phyloP scores from a whole-genome alignment of 2,888 invertebrate species.

The Drosophila histrio region DNA sequence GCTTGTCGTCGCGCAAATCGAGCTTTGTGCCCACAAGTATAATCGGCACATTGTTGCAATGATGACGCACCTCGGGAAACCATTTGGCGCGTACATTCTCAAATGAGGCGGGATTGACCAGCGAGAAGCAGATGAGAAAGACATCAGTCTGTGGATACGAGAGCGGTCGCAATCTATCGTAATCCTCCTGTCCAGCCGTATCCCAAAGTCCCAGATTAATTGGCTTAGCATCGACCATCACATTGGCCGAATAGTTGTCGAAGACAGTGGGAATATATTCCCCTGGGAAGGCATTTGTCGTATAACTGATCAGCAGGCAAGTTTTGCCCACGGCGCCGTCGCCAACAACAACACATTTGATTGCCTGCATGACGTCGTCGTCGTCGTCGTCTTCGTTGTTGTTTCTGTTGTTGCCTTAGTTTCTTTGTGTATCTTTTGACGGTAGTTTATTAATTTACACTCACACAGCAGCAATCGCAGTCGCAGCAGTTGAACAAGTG shows the following conservation, averaged over 20 bases:
- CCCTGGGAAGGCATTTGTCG: constrained; percentile 83
- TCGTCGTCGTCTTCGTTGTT: constrained; percentile 18
- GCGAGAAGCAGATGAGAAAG: constrained; percentile 82
- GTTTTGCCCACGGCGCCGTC: constrained; percentile 84
- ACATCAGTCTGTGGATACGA: constrained; percentile 83
- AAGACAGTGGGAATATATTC: constrained; percentile 83
- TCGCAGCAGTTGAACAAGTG: constrained; percentile 20
- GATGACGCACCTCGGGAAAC: constrained; percentile 83
- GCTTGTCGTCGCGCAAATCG: constrained; percentile 83
- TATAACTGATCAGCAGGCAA: constrained; percentile 83
- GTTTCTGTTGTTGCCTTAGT: constrained; percentile 30
- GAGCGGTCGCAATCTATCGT: constrained; percentile 81
- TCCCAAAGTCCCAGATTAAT: constrained; percentile 83
- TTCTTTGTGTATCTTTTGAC: constrained; percentile 49
- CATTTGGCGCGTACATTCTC: constrained; percentile 83
- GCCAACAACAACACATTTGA: constrained; percentile 83
- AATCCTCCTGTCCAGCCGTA: constrained; percentile 83
- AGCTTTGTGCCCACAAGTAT: constrained; percentile 82
- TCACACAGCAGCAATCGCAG: constrained; percentile 18
- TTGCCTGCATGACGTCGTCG: constrained; percentile 81
- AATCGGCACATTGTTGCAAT: constrained; percentile 83
- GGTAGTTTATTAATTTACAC: constrained; percentile 59
- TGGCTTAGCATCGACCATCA: constrained; percentile 83
- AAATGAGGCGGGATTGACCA: constrained; percentile 83
- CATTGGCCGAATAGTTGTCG: constrained; percentile 83